phyloP scores from a whole-genome alignment of 1,140 invertebrate genomes.

The Monomorium pharaonis region DNA sequence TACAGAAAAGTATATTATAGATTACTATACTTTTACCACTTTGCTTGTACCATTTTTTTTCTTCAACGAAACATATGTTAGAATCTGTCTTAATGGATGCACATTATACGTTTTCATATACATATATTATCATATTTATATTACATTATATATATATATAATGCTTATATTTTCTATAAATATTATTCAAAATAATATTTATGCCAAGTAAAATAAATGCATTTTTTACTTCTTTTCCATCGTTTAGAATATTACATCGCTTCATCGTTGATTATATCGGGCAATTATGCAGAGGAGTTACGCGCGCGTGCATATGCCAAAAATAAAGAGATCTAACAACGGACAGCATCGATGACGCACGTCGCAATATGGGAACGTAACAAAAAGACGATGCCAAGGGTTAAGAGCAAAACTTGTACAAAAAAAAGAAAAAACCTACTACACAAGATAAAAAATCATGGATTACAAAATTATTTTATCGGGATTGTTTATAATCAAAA shows the following conservation, averaged over 20 bases:
- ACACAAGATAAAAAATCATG: neutral
- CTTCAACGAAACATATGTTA: too few species aligned
- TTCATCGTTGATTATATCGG: conserved; percentile 13
- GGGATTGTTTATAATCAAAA: neutral
- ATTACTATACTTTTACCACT: too few species aligned
- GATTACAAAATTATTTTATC: neutral
- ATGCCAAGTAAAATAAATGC: neutral
- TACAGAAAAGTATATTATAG: too few species aligned
- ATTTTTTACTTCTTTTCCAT: neutral
- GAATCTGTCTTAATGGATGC: too few species aligned
- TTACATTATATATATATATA: too few species aligned
- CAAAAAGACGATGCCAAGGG: conserved; percentile 36
- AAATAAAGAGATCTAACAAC: conserved; percentile 37
- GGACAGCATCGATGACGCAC: conserved; percentile 49
- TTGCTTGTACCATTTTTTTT: too few species aligned
- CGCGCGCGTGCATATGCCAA: conserved; percentile 6
- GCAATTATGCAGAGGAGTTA: neutral
- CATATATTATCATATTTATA: neutral
- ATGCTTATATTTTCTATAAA: neutral
- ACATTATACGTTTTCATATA: neutral
- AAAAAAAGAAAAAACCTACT: neutral
- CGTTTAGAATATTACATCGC: neutral
- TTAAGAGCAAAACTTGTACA: conserved; percentile 31
- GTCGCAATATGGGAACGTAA: conserved; percentile 8
- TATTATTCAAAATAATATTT: neutral